phyloP scores from a whole-genome alignment of 2,113 vertebrate genomes.

The Psittacula cyanocephala region DNA sequence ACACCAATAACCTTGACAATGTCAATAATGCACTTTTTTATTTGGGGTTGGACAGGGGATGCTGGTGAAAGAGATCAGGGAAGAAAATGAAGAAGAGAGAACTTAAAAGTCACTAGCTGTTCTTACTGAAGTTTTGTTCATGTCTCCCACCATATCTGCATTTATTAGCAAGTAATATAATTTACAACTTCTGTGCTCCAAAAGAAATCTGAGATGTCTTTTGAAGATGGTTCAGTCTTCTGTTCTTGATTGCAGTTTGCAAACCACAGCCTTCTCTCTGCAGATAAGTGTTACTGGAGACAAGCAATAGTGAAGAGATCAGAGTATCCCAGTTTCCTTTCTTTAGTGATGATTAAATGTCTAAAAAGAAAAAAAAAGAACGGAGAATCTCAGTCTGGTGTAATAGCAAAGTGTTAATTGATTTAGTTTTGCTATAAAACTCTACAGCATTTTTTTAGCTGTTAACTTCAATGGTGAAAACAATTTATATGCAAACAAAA shows the following conservation, averaged over 20 bases:
- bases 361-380: background rate
- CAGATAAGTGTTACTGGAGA: background rate
- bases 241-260: slow-evolving; percentile 3
- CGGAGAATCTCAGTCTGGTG: background rate
- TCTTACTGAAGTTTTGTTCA: background rate
- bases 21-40: background rate
- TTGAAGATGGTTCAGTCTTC: background rate
- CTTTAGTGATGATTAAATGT: slow-evolving; percentile 46
- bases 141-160: background rate
- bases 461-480: background rate
- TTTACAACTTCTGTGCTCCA: background rate
- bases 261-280: background rate
- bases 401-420: background rate
- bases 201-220: background rate
- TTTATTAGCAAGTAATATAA: background rate
- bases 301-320: background rate
- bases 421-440: background rate
- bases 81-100: background rate
- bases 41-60: background rate
- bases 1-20: background rate
- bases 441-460: background rate
- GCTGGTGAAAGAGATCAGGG: background rate
- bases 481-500: background rate
- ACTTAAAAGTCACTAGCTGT: background rate
- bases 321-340: background rate